Conservation (phyloP, 2,888 invertebrate genomes). For the Drosophila atripex region DNA sequence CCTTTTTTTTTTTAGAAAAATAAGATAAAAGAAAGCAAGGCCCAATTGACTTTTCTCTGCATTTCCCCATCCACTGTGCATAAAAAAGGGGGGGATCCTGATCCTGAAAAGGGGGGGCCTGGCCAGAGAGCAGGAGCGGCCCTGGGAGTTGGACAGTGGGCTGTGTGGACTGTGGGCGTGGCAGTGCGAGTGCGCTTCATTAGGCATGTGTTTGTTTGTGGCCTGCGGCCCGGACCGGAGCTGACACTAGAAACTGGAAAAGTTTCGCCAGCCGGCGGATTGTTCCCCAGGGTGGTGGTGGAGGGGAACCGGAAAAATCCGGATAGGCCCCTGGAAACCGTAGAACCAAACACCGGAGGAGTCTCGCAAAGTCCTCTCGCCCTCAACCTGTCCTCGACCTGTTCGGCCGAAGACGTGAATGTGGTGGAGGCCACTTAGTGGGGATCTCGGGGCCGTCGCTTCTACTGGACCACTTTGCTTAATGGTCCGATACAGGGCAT, state of each 20-base stretch:
- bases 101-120: too few relatives aligned
- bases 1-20: not conserved
- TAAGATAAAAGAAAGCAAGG: not conserved
- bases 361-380: not conserved
- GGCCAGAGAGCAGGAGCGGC: too few relatives aligned
- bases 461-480: constrained; percentile 22
- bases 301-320: not conserved
- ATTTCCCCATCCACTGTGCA: not conserved
- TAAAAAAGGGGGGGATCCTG: not conserved
- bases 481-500: constrained; percentile 22
- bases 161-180: not conserved
- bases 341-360: not conserved
- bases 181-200: constrained; percentile 33
- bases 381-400: not conserved
- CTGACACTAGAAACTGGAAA: constrained; percentile 29
- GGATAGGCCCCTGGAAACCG: not conserved
- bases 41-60: not conserved
- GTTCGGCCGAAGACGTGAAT: not conserved
- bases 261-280: constrained; percentile 34
- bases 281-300: constrained; percentile 24
- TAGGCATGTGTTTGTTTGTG: constrained; percentile 42
- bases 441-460: not conserved
- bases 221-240: constrained; percentile 33
- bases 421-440: not conserved
- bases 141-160: too few relatives aligned